Conservation (phyloP, 2,888 invertebrate genomes). For the Cremastinae sp. region DNA sequence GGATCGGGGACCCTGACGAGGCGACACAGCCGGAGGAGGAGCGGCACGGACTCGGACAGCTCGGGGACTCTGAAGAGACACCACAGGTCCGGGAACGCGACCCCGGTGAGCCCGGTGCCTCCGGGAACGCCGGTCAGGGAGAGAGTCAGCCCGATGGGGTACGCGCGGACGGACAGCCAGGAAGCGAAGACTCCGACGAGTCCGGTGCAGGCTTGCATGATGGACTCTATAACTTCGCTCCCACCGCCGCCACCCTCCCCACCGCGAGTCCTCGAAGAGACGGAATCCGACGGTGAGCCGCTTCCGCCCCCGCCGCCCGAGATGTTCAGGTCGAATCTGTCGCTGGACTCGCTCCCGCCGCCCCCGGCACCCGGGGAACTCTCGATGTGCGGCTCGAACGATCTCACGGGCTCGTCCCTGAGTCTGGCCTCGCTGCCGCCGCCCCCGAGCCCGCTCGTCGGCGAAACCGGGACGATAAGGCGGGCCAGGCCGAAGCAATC, state of each 20-base stretch:
- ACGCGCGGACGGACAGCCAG: constrained; percentile 73
- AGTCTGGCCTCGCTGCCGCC: constrained; percentile 88
- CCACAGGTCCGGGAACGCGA: constrained; percentile 81
- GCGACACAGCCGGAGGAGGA: constrained; percentile 83
- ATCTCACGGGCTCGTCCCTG: constrained; percentile 87
- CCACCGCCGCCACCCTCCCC: constrained; percentile 81
- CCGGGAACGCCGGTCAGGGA: constrained; percentile 82
- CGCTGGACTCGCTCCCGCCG: constrained; percentile 90
- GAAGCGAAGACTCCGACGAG: constrained; percentile 78
- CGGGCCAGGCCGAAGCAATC: constrained; percentile 79
- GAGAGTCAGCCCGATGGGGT: constrained; percentile 80
- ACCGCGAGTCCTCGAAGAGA: constrained; percentile 81
- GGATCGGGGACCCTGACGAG: constrained; percentile 83
- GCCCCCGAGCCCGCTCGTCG: constrained; percentile 84
- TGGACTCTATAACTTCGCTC: constrained; percentile 83
- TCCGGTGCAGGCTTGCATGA: constrained; percentile 77
- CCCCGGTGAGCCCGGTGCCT: constrained; percentile 80
- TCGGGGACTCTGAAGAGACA: constrained; percentile 78
- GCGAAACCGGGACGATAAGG: constrained; percentile 80
- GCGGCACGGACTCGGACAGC: constrained; percentile 81
- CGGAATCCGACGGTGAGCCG: constrained; percentile 83
- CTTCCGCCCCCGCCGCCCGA: constrained; percentile 88
- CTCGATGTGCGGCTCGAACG: constrained; percentile 81
- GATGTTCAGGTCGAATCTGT: constrained; percentile 89
- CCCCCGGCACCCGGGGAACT: constrained; percentile 86